A percentile compares a stretch with the other conserved stretches of the same genome.
Evolutionary conservation across 2,888 invertebrate genomes (phyloP).

Genomic region (Spialia ferax): DNA sequence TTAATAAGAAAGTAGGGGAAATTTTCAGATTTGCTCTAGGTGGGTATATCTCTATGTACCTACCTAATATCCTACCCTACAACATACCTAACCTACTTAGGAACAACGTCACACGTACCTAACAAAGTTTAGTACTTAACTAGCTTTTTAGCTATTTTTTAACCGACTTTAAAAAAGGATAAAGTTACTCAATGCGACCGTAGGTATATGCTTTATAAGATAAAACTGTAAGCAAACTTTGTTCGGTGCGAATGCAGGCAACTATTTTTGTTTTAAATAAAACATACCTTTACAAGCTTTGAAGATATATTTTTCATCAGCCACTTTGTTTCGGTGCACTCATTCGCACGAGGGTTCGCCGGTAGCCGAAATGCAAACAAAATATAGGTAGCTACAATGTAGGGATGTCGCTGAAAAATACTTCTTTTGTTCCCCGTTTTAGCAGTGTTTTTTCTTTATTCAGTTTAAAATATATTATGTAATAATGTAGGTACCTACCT

Average conservation of each 20-base stretch:
- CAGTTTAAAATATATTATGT: no score
- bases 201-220: no score
- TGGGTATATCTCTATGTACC: no score
- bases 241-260: neutral
- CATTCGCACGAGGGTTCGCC: neutral
- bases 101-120: no score
- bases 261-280: neutral
- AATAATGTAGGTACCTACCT: no score
- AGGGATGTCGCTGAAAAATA: neutral
- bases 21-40: no score
- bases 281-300: neutral
- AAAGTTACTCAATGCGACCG: no score
- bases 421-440: neutral
- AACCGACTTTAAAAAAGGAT: no score
- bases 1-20: no score
- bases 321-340: conserved; percentile 1
- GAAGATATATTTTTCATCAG: neutral
- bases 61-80: no score
- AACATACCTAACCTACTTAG: no score
- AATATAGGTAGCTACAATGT: neutral
- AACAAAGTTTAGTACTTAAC: no score
- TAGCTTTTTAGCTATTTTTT: neutral
- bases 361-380: neutral
- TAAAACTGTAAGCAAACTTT: neutral
- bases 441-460: neutral